Evolutionary conservation across 1,140 invertebrate species (phyloP).

Genomic region (Ephestia elutella): DNA sequence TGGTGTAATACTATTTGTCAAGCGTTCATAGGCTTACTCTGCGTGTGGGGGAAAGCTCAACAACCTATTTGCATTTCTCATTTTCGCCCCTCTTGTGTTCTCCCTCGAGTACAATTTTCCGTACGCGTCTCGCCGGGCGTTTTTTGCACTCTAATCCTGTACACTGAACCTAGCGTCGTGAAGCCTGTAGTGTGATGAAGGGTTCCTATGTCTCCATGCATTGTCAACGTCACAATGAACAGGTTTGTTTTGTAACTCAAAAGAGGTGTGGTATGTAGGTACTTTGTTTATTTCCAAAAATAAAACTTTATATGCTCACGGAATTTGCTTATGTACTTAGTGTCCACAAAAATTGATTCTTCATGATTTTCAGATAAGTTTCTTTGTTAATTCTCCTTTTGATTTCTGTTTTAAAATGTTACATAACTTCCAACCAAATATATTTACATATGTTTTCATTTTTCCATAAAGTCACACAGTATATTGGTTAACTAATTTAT

Average conservation of each 20-base stretch:
- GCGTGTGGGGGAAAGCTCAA: constrained; percentile 35
- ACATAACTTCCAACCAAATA: too few relatives aligned
- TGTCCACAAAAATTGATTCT: too few relatives aligned
- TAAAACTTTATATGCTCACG: too few relatives aligned
- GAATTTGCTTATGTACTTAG: too few relatives aligned
- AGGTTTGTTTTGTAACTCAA: not conserved
- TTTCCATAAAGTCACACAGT: too few relatives aligned
- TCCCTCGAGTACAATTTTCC: constrained; percentile 43
- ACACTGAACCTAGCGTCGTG: not conserved
- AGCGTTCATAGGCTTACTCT: constrained; percentile 44
- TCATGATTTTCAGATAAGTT: too few relatives aligned
- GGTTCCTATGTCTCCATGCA: not conserved
- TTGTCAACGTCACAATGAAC: constrained; percentile 1
- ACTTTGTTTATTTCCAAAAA: not conserved
- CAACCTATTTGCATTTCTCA: constrained; percentile 61
- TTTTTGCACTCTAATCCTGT: constrained; percentile 15
- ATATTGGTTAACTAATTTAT: too few relatives aligned
- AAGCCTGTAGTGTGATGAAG: not conserved
- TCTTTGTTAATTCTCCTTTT: too few relatives aligned
- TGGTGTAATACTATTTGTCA: constrained; percentile 51
- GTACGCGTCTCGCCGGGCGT: constrained; percentile 19
- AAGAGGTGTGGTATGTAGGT: not conserved
- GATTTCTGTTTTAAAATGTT: too few relatives aligned
- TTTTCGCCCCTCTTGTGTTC: constrained; percentile 48
- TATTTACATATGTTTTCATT: too few relatives aligned